phyloP scores from a whole-genome alignment of 2,888 invertebrate genomes.

The Prosopocoilus inquinatus region DNA sequence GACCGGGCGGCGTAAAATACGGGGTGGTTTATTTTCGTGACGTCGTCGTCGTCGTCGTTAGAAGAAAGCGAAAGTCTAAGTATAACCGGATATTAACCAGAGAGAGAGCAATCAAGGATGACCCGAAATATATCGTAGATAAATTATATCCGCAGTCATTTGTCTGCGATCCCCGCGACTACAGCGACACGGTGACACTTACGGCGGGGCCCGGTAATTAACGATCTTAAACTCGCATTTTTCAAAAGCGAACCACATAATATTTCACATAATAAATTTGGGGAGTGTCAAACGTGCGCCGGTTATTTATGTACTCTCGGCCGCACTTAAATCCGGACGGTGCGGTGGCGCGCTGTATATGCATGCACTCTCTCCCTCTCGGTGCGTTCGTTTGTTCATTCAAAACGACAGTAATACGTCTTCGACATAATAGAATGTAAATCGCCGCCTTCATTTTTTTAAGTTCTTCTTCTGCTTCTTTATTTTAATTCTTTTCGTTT shows the following conservation, averaged over 20 bases:
- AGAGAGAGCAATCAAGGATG: conserved; percentile 10
- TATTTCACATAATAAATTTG: conserved; percentile 51
- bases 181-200: conserved; percentile 48
- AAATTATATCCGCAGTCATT: conserved; percentile 49
- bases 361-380: too few species aligned
- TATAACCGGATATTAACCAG: conserved; percentile 17
- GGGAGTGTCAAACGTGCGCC: conserved; percentile 45
- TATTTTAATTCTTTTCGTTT: too few species aligned
- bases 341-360: background rate
- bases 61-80: conserved; percentile 10
- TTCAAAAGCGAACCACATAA: conserved; percentile 48
- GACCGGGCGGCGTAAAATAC: conserved; percentile 13
- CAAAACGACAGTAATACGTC: too few species aligned
- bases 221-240: conserved; percentile 51
- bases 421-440: too few species aligned
- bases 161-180: conserved; percentile 47
- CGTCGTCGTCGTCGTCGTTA: conserved; percentile 8
- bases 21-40: conserved; percentile 16
- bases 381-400: too few species aligned
- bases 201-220: conserved; percentile 51
- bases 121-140: conserved; percentile 36
- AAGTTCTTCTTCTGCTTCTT: too few species aligned
- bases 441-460: too few species aligned
- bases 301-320: conserved; percentile 14
- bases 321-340: background rate